Conservation (phyloP, 2,888 invertebrate species). For the Agrilus cyanescens region DNA sequence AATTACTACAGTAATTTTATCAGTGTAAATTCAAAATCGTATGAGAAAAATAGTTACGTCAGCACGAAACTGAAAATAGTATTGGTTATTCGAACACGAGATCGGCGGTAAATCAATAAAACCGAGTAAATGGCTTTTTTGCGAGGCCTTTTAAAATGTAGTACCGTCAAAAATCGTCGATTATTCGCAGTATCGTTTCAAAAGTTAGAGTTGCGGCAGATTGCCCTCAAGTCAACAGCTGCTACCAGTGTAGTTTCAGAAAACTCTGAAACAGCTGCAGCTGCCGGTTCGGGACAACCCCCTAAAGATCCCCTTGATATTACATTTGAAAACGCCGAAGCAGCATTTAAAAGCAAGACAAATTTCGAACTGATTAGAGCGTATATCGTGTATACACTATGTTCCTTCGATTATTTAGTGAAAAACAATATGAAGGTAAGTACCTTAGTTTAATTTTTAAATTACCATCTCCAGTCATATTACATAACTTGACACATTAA, state of each 20-base stretch:
- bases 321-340: slow-evolving; percentile 75
- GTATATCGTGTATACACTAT: slow-evolving; percentile 83
- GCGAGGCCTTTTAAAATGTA: slow-evolving; percentile 34
- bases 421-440: slow-evolving; percentile 88
- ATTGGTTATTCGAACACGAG: no score
- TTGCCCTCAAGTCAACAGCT: slow-evolving; percentile 24
- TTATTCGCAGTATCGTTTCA: slow-evolving; percentile 23
- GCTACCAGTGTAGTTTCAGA: slow-evolving; percentile 13
- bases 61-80: no score
- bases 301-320: slow-evolving; percentile 65
- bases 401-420: slow-evolving; percentile 76
- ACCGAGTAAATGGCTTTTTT: slow-evolving; percentile 36
- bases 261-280: slow-evolving; percentile 1
- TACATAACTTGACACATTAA: no score
- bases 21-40: no score
- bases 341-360: slow-evolving; percentile 92
- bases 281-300: slow-evolving; percentile 12
- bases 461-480: no score
- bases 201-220: slow-evolving; percentile 24
- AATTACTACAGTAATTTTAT: no score
- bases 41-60: no score
- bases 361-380: slow-evolving; percentile 84
- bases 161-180: slow-evolving; percentile 28
- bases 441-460: slow-evolving; percentile 8
- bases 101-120: no score